These are phyloP conservation scores for Pandemis cinnamomeana DNA, from an alignment of 2,888 invertebrate genomes.

Conservation along the genomic window DNA sequence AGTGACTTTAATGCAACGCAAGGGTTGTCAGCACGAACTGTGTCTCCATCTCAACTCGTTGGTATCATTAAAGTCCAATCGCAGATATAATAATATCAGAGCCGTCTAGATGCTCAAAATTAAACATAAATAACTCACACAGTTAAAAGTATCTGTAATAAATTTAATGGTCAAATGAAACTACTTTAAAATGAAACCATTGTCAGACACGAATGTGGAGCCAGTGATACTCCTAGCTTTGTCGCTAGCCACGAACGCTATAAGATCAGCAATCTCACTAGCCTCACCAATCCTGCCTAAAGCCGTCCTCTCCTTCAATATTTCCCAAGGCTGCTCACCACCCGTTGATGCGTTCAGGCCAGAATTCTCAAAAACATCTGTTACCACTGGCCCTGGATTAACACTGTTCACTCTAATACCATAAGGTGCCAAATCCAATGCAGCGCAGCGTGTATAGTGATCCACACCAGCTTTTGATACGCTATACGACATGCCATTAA, in stretches of 20 bases:
- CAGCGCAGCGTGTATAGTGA: conserved; percentile 43
- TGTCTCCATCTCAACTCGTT: too few relatives aligned
- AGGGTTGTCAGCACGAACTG: too few relatives aligned
- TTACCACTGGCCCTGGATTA: conserved; percentile 83
- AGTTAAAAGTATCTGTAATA: not conserved
- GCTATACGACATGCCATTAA: conserved; percentile 25
- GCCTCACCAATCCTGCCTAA: conserved; percentile 39
- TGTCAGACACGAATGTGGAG: conserved; percentile 38
- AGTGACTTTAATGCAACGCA: too few relatives aligned
- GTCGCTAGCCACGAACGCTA: conserved; percentile 42
- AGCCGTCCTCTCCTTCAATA: conserved; percentile 28
- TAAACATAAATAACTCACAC: too few relatives aligned
- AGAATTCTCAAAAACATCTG: conserved; percentile 61
- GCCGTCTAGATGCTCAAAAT: too few relatives aligned
- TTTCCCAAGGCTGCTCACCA: conserved; percentile 25
- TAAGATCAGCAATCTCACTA: conserved; percentile 49
- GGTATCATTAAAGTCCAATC: too few relatives aligned
- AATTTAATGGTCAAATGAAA: not conserved
- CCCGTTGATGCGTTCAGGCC: conserved; percentile 82
- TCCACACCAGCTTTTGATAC: conserved; percentile 44
- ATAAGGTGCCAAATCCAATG: conserved; percentile 41
- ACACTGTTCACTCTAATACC: conserved; percentile 68
- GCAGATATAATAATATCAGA: too few relatives aligned
- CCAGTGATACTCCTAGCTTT: conserved; percentile 43
- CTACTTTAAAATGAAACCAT: conserved; percentile 33